phyloP scores from a whole-genome alignment of 2,888 invertebrate genomes.

The Dascillus cervinus region DNA sequence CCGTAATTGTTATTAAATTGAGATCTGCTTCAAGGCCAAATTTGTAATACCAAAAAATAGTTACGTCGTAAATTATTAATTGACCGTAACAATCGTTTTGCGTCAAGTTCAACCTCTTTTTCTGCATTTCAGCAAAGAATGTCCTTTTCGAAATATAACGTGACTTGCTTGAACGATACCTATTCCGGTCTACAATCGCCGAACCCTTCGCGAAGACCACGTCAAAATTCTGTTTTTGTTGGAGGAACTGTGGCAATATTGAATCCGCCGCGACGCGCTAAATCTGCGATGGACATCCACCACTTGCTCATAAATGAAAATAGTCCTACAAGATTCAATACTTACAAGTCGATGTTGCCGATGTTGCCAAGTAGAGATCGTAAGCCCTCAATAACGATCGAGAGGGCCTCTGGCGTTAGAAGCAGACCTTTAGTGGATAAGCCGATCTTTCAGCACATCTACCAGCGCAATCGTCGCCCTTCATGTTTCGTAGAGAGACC shows the following conservation, averaged over 20 bases:
- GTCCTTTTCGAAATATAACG: constrained; percentile 61
- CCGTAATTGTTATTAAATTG: too few relatives aligned
- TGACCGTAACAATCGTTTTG: too few relatives aligned
- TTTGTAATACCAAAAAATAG: too few relatives aligned
- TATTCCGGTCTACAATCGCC: constrained; percentile 39
- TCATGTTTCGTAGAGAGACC: constrained; percentile 35
- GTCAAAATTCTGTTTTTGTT: constrained; percentile 84
- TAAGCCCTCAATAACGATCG: constrained; percentile 29
- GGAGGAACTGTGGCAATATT: constrained; percentile 59
- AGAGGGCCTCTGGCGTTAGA: constrained; percentile 21
- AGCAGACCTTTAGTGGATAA: constrained; percentile 35
- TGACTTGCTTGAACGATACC: constrained; percentile 53
- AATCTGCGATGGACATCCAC: constrained; percentile 78
- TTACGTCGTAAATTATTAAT: too few relatives aligned
- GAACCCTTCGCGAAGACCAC: constrained; percentile 43
- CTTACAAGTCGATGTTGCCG: constrained; percentile 35
- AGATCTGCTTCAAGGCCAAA: too few relatives aligned
- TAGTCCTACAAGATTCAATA: constrained; percentile 19
- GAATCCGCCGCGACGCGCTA: constrained; percentile 66
- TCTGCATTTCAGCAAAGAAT: constrained; percentile 55
- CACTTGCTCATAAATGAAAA: constrained; percentile 50
- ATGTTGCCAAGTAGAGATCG: constrained; percentile 30
- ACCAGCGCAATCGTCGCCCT: constrained; percentile 29
- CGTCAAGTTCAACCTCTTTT: too few relatives aligned
- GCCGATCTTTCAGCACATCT: constrained; percentile 25